Conservation (phyloP, 2,113 vertebrate species). For the Bubo scandiacus region DNA sequence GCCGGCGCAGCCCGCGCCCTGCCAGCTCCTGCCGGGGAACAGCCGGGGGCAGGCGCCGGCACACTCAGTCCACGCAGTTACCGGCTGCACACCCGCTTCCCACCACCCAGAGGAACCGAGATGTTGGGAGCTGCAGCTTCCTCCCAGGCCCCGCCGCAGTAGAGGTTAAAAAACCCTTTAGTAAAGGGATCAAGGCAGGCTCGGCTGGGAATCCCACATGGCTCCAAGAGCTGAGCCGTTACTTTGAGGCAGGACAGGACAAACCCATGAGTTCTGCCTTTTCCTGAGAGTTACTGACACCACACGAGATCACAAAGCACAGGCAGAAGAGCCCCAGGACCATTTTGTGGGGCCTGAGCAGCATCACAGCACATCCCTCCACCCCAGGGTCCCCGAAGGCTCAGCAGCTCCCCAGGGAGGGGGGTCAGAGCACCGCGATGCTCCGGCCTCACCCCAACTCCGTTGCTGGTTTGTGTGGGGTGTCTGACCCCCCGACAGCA, state of each 20-base stretch:
- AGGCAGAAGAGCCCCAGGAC: not conserved
- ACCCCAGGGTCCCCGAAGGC: not conserved
- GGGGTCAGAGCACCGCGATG: not conserved
- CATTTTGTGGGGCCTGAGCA: fast-evolving
- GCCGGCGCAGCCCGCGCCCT: not conserved
- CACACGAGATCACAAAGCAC: fast-evolving
- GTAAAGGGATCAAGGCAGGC: not conserved
- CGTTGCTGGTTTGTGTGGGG: not conserved
- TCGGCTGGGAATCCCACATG: fast-evolving
- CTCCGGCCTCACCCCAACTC: not conserved
- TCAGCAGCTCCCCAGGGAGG: fast-evolving
- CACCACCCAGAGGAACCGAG: not conserved
- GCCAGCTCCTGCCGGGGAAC: not conserved
- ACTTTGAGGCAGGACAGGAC: not conserved
- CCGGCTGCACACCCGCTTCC: not conserved
- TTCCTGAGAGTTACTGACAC: not conserved
- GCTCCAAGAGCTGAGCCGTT: not conserved
- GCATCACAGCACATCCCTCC: too few relatives aligned
- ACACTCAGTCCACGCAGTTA: fast-evolving
- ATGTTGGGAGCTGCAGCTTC: not conserved
- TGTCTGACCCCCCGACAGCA: not conserved
- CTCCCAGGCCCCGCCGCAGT: not conserved
- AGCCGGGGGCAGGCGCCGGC: not conserved
- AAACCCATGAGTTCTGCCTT: not conserved
- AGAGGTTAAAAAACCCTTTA: not conserved